A percentile compares a stretch with the other conserved stretches of the same genome.
Evolutionary conservation across 2,797 vertebrate species (phyloP).

Genomic region (Hippopotamyrus pictus): DNA sequence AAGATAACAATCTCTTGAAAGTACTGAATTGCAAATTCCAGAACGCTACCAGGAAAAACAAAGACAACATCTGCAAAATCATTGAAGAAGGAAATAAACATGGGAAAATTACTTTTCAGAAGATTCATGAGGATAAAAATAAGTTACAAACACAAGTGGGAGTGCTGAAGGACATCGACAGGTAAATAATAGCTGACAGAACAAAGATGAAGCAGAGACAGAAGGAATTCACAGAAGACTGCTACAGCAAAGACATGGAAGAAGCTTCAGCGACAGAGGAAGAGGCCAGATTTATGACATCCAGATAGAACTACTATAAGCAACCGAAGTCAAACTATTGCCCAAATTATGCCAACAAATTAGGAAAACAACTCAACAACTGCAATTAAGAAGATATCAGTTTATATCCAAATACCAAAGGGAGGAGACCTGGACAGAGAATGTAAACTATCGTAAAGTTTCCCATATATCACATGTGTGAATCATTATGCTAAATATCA

Average conservation of each 20-base stretch:
- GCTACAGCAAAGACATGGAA: background rate
- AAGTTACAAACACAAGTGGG: background rate
- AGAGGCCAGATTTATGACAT: background rate
- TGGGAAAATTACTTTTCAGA: background rate
- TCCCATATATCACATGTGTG: background rate
- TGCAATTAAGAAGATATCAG: background rate
- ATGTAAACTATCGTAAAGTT: background rate
- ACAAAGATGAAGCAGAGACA: background rate
- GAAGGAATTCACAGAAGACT: background rate
- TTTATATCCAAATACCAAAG: background rate
- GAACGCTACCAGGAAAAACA: background rate
- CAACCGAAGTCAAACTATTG: background rate
- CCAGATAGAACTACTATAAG: background rate
- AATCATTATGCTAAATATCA: background rate
- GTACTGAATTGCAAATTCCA: background rate
- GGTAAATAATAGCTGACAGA: background rate
- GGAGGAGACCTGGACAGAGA: background rate
- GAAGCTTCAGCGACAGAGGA: background rate
- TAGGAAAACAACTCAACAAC: background rate
- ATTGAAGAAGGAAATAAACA: background rate
- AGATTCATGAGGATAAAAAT: background rate
- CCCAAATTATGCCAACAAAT: background rate
- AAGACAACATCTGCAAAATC: background rate
- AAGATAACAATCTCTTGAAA: background rate
- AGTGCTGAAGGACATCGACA: background rate